phyloP scores from a whole-genome alignment of 2,113 vertebrate species.

The Spermophilus dauricus region DNA sequence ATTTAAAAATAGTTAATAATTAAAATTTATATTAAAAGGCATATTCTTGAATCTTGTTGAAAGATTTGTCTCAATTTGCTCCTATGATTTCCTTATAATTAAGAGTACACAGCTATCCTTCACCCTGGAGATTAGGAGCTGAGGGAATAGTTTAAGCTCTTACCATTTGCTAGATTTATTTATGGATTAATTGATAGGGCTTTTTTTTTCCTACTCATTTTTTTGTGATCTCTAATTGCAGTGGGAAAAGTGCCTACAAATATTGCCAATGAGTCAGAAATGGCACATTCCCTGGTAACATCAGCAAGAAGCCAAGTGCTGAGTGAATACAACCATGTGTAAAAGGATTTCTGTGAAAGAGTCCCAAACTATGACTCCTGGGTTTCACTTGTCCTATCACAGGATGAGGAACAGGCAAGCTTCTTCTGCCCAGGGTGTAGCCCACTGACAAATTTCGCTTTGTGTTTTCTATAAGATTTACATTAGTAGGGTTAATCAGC shows the following conservation, averaged over 20 bases:
- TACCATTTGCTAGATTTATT: slow-evolving; percentile 6
- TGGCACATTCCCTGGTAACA: slow-evolving; percentile 15
- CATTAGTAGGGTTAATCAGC: neutral
- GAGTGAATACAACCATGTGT: neutral
- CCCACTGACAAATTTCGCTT: neutral
- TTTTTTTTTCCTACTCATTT: neutral
- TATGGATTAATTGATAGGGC: neutral
- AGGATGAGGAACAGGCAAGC: neutral
- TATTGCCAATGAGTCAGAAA: slow-evolving; percentile 64
- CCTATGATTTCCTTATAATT: slow-evolving; percentile 43
- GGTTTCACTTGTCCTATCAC: neutral
- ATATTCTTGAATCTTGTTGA: slow-evolving; percentile 52
- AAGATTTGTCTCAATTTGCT: slow-evolving; percentile 10
- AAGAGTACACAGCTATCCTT: neutral
- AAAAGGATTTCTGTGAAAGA: slow-evolving; percentile 37
- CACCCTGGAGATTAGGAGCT: neutral
- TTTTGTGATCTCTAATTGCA: slow-evolving; percentile 42
- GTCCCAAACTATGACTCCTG: neutral
- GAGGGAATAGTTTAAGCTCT: neutral
- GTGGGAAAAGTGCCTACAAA: slow-evolving; percentile 65
- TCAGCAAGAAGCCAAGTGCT: neutral
- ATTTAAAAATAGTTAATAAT: slow-evolving; percentile 69
- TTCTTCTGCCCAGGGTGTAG: neutral
- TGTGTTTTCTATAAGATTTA: neutral
- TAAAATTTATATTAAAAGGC: slow-evolving; percentile 63